Evolutionary conservation across 2,888 invertebrate species (phyloP), one percentile per base, ranked within the genome.

Genomic region (Malthinus seriepunctatus): DNA sequence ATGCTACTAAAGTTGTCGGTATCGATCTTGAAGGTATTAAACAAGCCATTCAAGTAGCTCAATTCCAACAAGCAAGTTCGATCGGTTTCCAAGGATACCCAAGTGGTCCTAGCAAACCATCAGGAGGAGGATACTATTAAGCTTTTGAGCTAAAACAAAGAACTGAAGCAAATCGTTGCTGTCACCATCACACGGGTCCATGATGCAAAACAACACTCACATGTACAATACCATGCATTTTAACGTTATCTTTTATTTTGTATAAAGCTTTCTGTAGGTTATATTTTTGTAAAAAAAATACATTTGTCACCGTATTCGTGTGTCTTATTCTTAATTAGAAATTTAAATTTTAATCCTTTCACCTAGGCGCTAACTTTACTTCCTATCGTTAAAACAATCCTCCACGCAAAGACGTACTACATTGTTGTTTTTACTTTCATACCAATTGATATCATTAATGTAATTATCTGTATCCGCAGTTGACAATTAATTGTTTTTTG

Each of bases 41-140:
- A 72, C 92, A 91, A 72, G 92, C 91, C 69, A 89, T 93, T 80
- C 92, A 93, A 78, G 92, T 93, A 64, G 93, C 93, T 39, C 91
- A 93, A 73, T 92, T 88, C 83, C 85, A 88, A 69, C 91, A 91
- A 80, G 78, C 83, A 64, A 81, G 81, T 77, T 80, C 84, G 69
- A 84, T 83, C 60, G 70, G 81, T 67, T 78, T 80, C 67, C 73
- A 77, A n/a, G 79, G 81, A 34, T 81, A 81, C 69, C 79, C 80
- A 49, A 80, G 81, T 61, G 78, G 76, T 50, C 79, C 80, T 8
- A 79, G 79, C 63, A 78, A 82, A 47, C 85, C 88, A 60, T 83
- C 85, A 69, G 82, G 88, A 79, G 89, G 90, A 74, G 86, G 83
- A 64, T 86, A 87, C 12, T 75, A 66, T 63, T 76, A 74, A 72